Conservation (phyloP, 2,113 vertebrate species). For the Sorex fumeus region DNA sequence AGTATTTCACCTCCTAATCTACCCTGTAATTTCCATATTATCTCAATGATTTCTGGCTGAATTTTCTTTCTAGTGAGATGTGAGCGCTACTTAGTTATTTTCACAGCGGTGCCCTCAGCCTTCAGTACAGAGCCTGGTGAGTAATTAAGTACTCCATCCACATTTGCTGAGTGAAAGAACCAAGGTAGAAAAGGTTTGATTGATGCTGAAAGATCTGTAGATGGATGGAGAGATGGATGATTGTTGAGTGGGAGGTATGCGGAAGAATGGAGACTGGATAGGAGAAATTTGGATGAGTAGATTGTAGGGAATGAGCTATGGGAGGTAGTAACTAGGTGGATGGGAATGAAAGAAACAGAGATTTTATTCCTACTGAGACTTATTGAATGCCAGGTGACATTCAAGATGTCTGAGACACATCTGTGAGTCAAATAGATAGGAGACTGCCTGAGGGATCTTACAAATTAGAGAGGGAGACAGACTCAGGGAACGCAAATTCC, state of each 20-base stretch:
- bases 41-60: too few relatives aligned
- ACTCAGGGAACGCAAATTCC: background rate
- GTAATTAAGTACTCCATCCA: background rate
- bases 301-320: background rate
- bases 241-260: background rate
- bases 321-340: background rate
- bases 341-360: background rate
- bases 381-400: background rate
- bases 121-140: background rate
- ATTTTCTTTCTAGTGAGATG: background rate
- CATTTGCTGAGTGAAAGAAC: background rate
- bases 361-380: background rate
- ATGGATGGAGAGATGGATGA: background rate
- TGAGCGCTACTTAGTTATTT: background rate
- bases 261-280: background rate
- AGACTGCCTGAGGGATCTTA: background rate
- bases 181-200: background rate
- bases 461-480: background rate
- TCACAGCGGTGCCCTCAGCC: background rate
- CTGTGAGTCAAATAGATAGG: background rate
- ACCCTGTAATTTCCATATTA: background rate
- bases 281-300: background rate
- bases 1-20: background rate
- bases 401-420: background rate
- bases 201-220: background rate